Evolutionary conservation across 1,140 invertebrate species (phyloP), one percentile per base, ranked within the genome.

Genomic region (Coelopa frigida): DNA sequence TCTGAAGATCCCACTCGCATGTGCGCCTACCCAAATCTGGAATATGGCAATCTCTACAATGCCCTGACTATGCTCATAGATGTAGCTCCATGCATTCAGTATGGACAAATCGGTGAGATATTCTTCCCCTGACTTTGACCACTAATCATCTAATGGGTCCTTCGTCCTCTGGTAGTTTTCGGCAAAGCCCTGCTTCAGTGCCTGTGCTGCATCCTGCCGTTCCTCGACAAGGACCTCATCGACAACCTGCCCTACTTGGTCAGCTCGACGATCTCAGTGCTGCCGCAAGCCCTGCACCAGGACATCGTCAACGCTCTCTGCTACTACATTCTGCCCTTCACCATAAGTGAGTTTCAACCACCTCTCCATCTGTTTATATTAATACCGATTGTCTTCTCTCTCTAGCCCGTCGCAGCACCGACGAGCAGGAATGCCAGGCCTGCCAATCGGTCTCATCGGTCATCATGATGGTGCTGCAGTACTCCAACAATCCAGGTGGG

Each of bases 391-490:
- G 35, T 14, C 18, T 24, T 1, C 21, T 26, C 14, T 44, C 70
- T 69, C 35, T 53, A 86, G 84, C 78, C 7, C 77, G 85, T 37
- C 78, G 77, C 54, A 80, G 75, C 27, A 74, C 78, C 15, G 79
- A 82, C 29, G 79, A 81, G 55, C 77, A 78, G 50, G 83, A 87
- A 57, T 87, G 86, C 56, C 92, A 94, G 69, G 89, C 91, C 5
- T 85, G 82, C 54, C 89, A 93, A 60, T 96, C 93, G 6, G 84
- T 95, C 6, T 85, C 94, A 10, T 89, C 92, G 11, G 88, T 99
- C 39, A 84, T 99, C 27, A 98, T 98, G 85, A 88, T 97, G 80
- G 85, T 98, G 12, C 88, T 99, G 63, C 94, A 98, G 64, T 94
- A 98, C 70, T 94, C 92, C 5, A 84, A 79, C 46, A 94, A 94